Base-by-base conservation (phyloP, 35 echinoderm and acorn worm genomes). In the Apostichopus japonicus region DNA sequence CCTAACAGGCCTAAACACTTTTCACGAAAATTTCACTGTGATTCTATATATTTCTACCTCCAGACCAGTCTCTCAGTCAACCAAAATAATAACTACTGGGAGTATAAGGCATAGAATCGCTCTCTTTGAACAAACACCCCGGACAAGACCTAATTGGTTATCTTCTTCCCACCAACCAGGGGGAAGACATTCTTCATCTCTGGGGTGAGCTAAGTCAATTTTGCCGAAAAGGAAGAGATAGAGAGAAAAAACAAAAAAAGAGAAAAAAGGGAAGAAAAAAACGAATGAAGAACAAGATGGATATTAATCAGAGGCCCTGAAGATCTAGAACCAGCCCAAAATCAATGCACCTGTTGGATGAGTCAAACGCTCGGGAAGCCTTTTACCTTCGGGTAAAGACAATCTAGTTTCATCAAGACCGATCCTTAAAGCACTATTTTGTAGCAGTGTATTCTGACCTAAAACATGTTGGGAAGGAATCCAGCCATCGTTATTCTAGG, bases 311-410 rank as follows among this genome's bases (percentile, higher is more conserved):
- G 81, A 84, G 81, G 81, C 81, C 81, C 53, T 19, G 51, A 84
- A 84, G 81, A 84, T n/a, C 54, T 58, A 84, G 56, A 84, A n/a
- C 81, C 21, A 58, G 6, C 54, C 81, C 55, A 84, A 58, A 22
- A 56, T 84, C 81, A 84, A 84, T 84, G 81, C 81, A 84, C 81
- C 81, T 84, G 81, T 84, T 84, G 81, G 81, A 84, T 84, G 81
- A 84, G 81, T 84, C 81, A 84, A 84, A 84, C 57, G 51, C 55
- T 84, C 19, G 54, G 81, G 81, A 84, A 84, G 81, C 81, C 81
- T 84, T 84, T 84, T 84, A 57, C 81, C 56, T 84, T 24, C 54
- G 54, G 81, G 16, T 23, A 84, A 84, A 58, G 56, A 55, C 17
- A 84, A 84, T 57, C 81, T 84, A 84, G 53, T 84, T 84, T 84